A percentile compares a stretch with the other conserved stretches of the same genome.
Evolutionary conservation across 2,113 vertebrate genomes (phyloP).

Genomic region (Nestor notabilis): DNA sequence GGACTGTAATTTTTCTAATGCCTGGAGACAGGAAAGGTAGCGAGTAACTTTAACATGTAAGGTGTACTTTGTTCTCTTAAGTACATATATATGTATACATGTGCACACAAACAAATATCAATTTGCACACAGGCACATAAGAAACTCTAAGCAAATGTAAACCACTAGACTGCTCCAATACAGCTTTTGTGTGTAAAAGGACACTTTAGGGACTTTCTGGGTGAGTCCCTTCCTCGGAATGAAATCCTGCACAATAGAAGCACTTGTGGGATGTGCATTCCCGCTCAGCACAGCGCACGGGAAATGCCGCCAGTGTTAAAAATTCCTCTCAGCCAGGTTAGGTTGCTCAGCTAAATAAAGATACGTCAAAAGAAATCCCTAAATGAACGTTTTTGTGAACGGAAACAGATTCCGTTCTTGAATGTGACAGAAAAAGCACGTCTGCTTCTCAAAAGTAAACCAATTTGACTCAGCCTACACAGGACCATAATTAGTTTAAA

Average conservation of each 20-base stretch:
- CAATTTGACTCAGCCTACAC: constrained; percentile 19
- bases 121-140: background rate
- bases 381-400: background rate
- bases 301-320: background rate
- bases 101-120: fast-evolving
- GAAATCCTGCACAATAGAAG: background rate
- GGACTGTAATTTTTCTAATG: background rate
- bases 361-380: background rate
- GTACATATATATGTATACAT: fast-evolving
- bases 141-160: background rate
- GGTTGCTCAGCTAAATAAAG: background rate
- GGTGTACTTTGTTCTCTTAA: background rate
- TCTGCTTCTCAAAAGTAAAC: constrained; percentile 59
- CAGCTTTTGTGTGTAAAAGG: background rate
- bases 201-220: background rate
- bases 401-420: background rate
- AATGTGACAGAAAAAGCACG: constrained; percentile 27
- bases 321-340: background rate
- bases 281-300: background rate
- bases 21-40: background rate
- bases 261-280: background rate
- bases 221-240: background rate
- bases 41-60: background rate
- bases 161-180: background rate
- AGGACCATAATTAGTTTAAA: constrained; percentile 68